phyloP scores from a whole-genome alignment of 2,113 vertebrate species.

The Leucopsar rothschildi region DNA sequence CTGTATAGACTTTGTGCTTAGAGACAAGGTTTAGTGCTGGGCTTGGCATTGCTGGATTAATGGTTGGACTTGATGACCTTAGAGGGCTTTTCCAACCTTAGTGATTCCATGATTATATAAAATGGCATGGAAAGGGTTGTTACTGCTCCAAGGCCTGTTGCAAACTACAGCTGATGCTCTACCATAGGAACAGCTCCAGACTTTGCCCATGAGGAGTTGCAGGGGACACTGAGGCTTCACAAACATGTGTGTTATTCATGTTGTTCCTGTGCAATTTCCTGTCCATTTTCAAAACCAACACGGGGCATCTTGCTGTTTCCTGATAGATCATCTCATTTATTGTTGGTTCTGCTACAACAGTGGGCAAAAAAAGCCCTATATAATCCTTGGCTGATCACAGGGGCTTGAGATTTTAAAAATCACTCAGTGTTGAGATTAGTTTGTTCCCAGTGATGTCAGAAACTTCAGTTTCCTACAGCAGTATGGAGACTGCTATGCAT shows the following conservation, averaged over 20 bases:
- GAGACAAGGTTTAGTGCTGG: not conserved
- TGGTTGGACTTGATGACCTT: too few relatives aligned
- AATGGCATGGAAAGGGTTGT: not conserved
- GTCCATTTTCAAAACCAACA: not conserved
- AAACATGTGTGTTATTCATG: accelerated
- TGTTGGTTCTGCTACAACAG: not conserved
- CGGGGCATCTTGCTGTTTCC: not conserved
- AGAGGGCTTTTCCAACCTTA: not conserved
- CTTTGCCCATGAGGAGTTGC: not conserved
- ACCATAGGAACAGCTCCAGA: not conserved
- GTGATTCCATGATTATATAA: not conserved
- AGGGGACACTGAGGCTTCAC: not conserved
- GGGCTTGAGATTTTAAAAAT: not conserved
- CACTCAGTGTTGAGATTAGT: not conserved
- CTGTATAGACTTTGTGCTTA: not conserved
- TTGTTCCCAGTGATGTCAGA: not conserved
- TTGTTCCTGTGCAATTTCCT: not conserved
- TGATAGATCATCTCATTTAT: not conserved
- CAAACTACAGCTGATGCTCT: not conserved
- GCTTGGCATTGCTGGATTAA: not conserved
- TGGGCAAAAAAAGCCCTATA: accelerated
- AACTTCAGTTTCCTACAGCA: accelerated
- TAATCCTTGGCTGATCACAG: not conserved
- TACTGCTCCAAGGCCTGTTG: not conserved
- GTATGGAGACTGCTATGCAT: not conserved